These are phyloP conservation scores for Graptemys geographica DNA, from an alignment of 2,797 vertebrate species.

Conservation along the genomic window DNA sequence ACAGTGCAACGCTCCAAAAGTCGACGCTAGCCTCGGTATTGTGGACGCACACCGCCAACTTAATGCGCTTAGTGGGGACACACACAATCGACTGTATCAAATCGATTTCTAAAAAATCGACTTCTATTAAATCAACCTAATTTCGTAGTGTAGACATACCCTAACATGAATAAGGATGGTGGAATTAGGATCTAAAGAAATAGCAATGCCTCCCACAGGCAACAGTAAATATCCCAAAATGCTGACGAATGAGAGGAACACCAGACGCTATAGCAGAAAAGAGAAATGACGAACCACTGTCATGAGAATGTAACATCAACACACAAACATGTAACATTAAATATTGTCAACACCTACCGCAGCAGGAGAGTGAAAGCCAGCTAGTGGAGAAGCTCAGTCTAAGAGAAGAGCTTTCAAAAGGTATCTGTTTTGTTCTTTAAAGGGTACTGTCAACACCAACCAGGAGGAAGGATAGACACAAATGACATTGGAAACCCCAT, in stretches of 20 bases:
- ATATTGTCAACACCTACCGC: conserved; percentile 65
- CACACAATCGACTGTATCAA: too few species aligned
- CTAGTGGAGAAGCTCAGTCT: conserved; percentile 34
- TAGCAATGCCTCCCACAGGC: background rate
- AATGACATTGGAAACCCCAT: conserved; percentile 31
- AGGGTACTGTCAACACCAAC: conserved; percentile 56
- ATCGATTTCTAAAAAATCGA: too few species aligned
- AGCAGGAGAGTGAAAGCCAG: conserved; percentile 30
- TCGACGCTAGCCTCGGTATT: too few species aligned
- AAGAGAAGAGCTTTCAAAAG: conserved; percentile 58
- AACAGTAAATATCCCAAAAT: conserved; percentile 26
- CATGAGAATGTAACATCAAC: conserved; percentile 53
- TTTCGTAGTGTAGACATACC: too few species aligned
- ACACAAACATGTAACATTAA: conserved; percentile 67
- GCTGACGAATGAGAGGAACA: background rate
- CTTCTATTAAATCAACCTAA: too few species aligned
- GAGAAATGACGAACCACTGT: conserved; percentile 30
- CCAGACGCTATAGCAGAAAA: conserved; percentile 17
- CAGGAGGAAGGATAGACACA: conserved; percentile 57
- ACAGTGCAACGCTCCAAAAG: too few species aligned
- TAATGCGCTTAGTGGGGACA: too few species aligned
- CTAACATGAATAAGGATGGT: background rate
- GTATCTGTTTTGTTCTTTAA: conserved; percentile 57
- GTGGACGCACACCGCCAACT: too few species aligned
- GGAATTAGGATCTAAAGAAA: background rate